Conservation (phyloP, 2,797 vertebrate genomes). For the Trematomus bernacchii region DNA sequence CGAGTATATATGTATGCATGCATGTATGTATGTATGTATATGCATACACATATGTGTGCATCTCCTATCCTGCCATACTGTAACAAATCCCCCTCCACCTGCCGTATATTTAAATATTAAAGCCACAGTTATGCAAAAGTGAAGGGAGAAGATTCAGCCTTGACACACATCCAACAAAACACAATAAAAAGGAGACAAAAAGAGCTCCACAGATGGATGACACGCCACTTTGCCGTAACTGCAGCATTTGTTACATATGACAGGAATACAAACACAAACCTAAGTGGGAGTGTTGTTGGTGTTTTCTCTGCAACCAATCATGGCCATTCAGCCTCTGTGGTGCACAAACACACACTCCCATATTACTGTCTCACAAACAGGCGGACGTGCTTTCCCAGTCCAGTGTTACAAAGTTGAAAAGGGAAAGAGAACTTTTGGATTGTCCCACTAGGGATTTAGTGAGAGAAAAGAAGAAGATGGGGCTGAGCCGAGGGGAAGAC, state of each 20-base stretch:
- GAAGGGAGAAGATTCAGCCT: constrained; percentile 28
- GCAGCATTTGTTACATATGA: constrained; percentile 38
- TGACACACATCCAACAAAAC: constrained; percentile 27
- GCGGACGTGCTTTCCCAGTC: constrained; percentile 6
- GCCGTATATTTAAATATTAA: constrained; percentile 50
- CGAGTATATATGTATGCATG: constrained; percentile 3
- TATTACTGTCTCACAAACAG: constrained; percentile 41
- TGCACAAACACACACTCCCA: constrained; percentile 1
- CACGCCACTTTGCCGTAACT: constrained; percentile 7
- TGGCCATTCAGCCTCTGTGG: constrained; percentile 8
- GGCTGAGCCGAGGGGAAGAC: constrained; percentile 33
- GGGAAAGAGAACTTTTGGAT: constrained; percentile 24
- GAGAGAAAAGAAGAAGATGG: not conserved
- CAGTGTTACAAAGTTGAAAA: constrained; percentile 30
- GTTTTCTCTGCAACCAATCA: constrained; percentile 14
- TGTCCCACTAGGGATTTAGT: constrained; percentile 24
- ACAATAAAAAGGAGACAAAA: constrained; percentile 11
- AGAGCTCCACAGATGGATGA: constrained; percentile 20
- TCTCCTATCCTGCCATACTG: constrained; percentile 6
- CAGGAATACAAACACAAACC: constrained; percentile 45
- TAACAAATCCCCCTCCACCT: constrained; percentile 26
- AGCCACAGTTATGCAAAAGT: constrained; percentile 26
- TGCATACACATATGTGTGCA: not conserved
- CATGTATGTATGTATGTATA: not conserved
- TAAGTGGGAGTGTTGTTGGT: constrained; percentile 21